phyloP scores from a whole-genome alignment of 2,113 vertebrate species.

The Leptodactylus fuscus region DNA sequence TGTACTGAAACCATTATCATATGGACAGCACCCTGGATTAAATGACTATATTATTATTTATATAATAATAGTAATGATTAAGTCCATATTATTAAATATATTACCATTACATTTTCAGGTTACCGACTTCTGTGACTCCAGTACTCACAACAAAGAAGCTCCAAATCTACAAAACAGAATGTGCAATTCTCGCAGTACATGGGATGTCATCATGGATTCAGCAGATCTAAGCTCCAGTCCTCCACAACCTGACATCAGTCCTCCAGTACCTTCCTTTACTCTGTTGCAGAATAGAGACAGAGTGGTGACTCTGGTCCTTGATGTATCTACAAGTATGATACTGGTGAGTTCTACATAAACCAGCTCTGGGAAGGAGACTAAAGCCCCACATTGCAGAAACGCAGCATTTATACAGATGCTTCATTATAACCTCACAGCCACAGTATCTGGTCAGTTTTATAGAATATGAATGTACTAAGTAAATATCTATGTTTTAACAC shows the following conservation, averaged over 20 bases:
- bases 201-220: slow-evolving; percentile 73
- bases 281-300: slow-evolving; percentile 65
- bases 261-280: slow-evolving; percentile 63
- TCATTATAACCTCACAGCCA: too few relatives aligned
- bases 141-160: slow-evolving; percentile 70
- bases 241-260: not conserved
- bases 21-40: too few relatives aligned
- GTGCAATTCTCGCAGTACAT: slow-evolving; percentile 69
- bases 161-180: slow-evolving; percentile 77
- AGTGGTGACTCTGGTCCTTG: slow-evolving; percentile 72
- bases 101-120: slow-evolving; percentile 64
- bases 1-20: too few relatives aligned
- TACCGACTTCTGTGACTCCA: slow-evolving; percentile 69
- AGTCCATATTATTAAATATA: too few relatives aligned
- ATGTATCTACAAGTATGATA: slow-evolving; percentile 74
- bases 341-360: not conserved
- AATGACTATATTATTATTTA: too few relatives aligned
- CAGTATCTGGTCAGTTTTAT: too few relatives aligned
- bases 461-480: too few relatives aligned
- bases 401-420: too few relatives aligned
- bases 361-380: not conserved
- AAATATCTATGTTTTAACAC: too few relatives aligned
- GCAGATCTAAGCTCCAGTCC: slow-evolving; percentile 64
- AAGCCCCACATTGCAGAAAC: too few relatives aligned
- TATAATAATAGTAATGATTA: too few relatives aligned